Base-by-base conservation (phyloP, 2,113 vertebrate species). In the Callithrix jacchus region DNA sequence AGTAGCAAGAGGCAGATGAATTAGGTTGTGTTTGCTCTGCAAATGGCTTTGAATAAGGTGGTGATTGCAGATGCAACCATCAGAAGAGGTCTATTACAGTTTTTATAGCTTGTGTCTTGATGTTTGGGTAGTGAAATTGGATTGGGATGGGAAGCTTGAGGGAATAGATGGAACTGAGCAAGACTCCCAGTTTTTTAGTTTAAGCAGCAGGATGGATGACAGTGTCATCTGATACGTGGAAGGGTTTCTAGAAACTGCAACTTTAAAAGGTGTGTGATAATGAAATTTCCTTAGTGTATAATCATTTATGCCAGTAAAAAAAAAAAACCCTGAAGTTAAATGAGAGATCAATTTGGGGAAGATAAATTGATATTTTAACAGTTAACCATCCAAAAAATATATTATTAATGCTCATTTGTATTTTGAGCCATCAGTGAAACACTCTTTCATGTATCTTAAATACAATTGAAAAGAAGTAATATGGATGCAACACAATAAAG, bases 381-480 rank as follows among this genome's bases (percentile, higher is more conserved):
- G 61, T 37, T 54, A n/a, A 89, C 0, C 1, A 16, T n/a, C 30
- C n/a, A 5, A 23, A 23, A 32, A 9, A 61, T 73, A 81, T 49
- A 35, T 23, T 64, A 56, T 21, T 21, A 25, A 79, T 74, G 13
- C 2, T 20, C 35, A 45, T 74, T 89, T 93, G 18, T 68, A 30
- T 49, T 93, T 87, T 45, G n/a, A 25, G 70, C n/a, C 1, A 32
- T 23, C 16, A 52, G n/a, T 49, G n/a, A 88, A 71, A 85, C 61
- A 35, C 0, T 16, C 42, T 47, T 58, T 88, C 12, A 18, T 73
- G 4, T 64, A 6, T 84, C 40, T 23, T 42, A 87, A 61, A 93
- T 92, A 70, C 32, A 79, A 40, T 73, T 71, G 32, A 93, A 91
- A 64, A 35, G 37, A 93, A 82, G 52, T 23, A 66, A 86, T 32